A percentile compares a stretch with the other conserved stretches of the same genome.
These are phyloP conservation scores for Drosophila parabipectinata DNA, from an alignment of 1,140 invertebrate genomes.

Conservation along the genomic window DNA sequence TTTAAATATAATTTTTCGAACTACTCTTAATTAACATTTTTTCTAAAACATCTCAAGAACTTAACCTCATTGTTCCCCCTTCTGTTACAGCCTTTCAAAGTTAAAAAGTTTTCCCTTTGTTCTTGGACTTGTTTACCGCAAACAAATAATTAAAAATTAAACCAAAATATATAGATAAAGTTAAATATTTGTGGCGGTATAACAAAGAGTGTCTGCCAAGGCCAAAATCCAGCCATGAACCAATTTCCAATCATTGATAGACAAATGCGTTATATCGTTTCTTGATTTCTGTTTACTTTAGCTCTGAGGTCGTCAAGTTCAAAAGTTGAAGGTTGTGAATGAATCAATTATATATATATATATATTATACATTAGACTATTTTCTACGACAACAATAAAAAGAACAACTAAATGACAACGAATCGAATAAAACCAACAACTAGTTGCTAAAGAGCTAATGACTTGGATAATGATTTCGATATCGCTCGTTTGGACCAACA, in stretches of 20 bases:
- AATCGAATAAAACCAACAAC: constrained; percentile 48
- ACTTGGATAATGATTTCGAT: constrained; percentile 74
- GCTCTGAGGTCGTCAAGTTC: constrained; percentile 42
- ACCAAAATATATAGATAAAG: not conserved
- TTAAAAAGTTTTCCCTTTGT: constrained; percentile 14
- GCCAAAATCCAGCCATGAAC: constrained; percentile 60
- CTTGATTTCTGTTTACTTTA: constrained; percentile 1
- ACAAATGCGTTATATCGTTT: constrained; percentile 26
- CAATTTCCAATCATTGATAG: constrained; percentile 49
- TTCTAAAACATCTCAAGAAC: not conserved
- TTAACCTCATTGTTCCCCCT: too few relatives aligned
- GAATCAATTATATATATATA: not conserved
- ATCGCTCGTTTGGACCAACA: constrained; percentile 50
- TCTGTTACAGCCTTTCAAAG: not conserved
- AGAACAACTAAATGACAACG: constrained; percentile 23
- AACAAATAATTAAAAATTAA: not conserved
- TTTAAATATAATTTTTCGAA: too few relatives aligned
- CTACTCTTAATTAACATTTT: too few relatives aligned
- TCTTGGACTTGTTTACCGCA: constrained; percentile 8
- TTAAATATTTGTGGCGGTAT: not conserved
- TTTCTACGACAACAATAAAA: constrained; percentile 39
- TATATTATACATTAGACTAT: not conserved
- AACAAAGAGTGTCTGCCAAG: constrained; percentile 35
- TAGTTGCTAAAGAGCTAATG: constrained; percentile 70
- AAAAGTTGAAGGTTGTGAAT: constrained; percentile 50